Percentiles rank a stretch among this genome's conserved stretches.
phyloP scores from a whole-genome alignment of 2,797 vertebrate species.

The Sebastes oblongus region DNA sequence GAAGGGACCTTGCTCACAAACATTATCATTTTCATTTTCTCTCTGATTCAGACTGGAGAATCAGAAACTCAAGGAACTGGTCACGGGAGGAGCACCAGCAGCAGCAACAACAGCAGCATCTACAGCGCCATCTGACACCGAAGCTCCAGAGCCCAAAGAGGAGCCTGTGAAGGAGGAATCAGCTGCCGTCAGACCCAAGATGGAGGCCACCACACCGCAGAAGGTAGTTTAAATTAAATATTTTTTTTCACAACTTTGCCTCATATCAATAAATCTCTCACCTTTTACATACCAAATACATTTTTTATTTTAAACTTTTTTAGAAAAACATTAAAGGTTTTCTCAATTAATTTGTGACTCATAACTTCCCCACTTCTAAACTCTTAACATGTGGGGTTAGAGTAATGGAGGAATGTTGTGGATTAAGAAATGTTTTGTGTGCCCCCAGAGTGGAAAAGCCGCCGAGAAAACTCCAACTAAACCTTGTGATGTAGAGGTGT shows the following conservation, averaged over 20 bases:
- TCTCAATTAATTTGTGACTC: not conserved
- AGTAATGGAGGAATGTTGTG: conserved; percentile 28
- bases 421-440: conserved; percentile 57
- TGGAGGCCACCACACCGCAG: conserved; percentile 78
- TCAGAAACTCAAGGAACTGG: conserved; percentile 91
- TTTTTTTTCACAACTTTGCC: not conserved
- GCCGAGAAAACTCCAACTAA: conserved; percentile 81
- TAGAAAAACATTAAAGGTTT: not conserved
- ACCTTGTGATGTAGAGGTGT: conserved; percentile 83
- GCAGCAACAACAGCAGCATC: conserved; percentile 35
- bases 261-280: not conserved
- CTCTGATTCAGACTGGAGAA: conserved; percentile 88
- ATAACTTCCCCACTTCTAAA: not conserved
- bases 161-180: conserved; percentile 81
- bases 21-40: conserved; percentile 51
- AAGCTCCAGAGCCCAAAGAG: conserved; percentile 75
- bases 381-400: not conserved
- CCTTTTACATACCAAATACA: not conserved
- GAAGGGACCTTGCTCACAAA: not conserved
- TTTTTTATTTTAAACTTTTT: not conserved
- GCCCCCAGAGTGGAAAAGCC: conserved; percentile 79
- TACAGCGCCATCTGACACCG: conserved; percentile 60
- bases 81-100: conserved; percentile 74
- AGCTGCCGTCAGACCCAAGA: conserved; percentile 75
- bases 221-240: conserved; percentile 73